Base-by-base conservation (phyloP, 2,888 invertebrate species). In the Thecophora atra region DNA sequence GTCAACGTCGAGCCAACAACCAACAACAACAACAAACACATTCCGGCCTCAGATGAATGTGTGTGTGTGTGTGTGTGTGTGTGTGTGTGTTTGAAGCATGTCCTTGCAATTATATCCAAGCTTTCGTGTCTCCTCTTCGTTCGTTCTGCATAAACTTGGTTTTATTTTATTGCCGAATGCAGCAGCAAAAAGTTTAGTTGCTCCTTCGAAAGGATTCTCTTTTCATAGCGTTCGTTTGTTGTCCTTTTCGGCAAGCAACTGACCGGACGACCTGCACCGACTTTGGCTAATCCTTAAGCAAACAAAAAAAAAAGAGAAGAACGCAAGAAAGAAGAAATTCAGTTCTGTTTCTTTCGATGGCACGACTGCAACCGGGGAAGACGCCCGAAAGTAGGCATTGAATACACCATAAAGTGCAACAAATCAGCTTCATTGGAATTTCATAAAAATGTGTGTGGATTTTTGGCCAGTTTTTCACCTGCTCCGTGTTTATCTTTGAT, bases 161-260 rank as follows among this genome's bases (percentile, higher is more conserved):
- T 51, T 70, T 62, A 63, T 70, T 70, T 70, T 70, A 52, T 70
- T 70, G 51, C 17, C 4, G 54, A 51, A 15, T 24, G 15, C 17
- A 60, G 26, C 17, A 37, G 63, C 63, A 70, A 51, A 62, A 70
- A 63, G 52, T 56, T 63, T 58, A 63, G 70, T 26, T 60, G 58
- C 62, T 70, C 47, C 47, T 70, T 58, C 58, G 26, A 58, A 26
- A 68, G 68, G 68, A 68, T 68, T 37, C 7, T 37, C 6, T 37
- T 37, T 65, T 65, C 17, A 65, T 62, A 62, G 19, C 30, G 65
- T 65, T 54, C 21, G 24, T 19, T 65, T 24, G 65, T 47, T 65
- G 65, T 28, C 28, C 47, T 51, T 51, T 47, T 28, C 58, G 56
- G 42, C 68, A 58, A 68, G 42, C 68, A 58, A 68, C 30, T 21